Conservation (phyloP, 2,113 vertebrate genomes). For the Motacilla tschutschensis region DNA sequence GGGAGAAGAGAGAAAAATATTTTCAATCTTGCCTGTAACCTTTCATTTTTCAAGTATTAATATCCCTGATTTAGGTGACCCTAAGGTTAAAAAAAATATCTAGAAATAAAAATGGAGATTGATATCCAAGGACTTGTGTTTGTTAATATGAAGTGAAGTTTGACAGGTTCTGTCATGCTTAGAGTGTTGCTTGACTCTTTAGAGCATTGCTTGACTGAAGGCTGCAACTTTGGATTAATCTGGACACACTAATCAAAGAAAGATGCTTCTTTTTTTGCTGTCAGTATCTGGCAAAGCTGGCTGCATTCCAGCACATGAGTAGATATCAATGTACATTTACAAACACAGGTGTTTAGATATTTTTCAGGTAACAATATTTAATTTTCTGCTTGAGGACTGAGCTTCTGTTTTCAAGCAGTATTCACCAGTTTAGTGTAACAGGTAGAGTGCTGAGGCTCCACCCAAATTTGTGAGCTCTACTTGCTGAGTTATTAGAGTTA, state of each 20-base stretch:
- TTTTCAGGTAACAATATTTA: neutral
- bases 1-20: neutral
- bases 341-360: neutral
- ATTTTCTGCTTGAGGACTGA: neutral
- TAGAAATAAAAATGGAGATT: neutral
- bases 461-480: neutral
- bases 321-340: neutral
- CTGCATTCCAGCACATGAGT: fast-evolving
- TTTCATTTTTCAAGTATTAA: neutral
- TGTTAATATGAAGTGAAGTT: neutral
- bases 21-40: neutral
- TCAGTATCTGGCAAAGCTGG: neutral
- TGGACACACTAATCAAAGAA: neutral
- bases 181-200: neutral
- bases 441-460: neutral
- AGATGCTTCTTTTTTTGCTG: neutral
- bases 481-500: neutral
- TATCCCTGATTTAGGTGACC: neutral
- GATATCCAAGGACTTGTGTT: neutral
- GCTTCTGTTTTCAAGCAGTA: neutral
- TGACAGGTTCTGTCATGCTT: neutral
- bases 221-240: neutral
- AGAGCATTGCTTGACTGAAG: neutral
- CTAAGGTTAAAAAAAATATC: neutral
- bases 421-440: neutral